A percentile compares a stretch with the other conserved stretches of the same genome.
Conservation (phyloP, 2,797 vertebrate species). For the Sardinella longiceps region DNA sequence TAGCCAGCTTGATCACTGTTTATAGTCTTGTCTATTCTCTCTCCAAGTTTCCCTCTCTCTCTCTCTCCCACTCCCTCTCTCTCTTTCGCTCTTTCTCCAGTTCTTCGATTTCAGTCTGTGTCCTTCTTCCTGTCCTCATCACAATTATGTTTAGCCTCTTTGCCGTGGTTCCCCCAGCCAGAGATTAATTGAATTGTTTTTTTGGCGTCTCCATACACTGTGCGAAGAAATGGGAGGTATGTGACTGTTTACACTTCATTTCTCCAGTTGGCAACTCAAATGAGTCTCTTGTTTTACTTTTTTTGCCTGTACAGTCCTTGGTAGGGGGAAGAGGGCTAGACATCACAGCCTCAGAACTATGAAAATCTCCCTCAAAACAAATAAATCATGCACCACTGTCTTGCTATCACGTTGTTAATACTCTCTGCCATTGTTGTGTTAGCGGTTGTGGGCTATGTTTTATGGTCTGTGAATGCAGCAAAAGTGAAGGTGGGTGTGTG, state of each 20-base stretch:
- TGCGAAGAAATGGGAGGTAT: slow-evolving; percentile 57
- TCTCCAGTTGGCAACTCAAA: slow-evolving; percentile 56
- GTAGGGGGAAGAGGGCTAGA: slow-evolving; percentile 44
- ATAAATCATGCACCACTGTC: slow-evolving; percentile 36
- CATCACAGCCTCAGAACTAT: slow-evolving; percentile 40
- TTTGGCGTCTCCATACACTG: slow-evolving; percentile 55
- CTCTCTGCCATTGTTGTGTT: slow-evolving; percentile 35
- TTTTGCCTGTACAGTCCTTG: slow-evolving; percentile 42
- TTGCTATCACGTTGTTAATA: background rate
- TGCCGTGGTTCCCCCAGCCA: slow-evolving; percentile 47
- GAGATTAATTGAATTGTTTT: slow-evolving; percentile 67
- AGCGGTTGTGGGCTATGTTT: slow-evolving; percentile 9
- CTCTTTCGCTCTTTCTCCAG: slow-evolving; percentile 35
- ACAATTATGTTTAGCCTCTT: slow-evolving; percentile 51
- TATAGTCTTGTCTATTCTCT: background rate
- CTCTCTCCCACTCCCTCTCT: background rate
- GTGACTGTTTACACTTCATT: slow-evolving; percentile 60
- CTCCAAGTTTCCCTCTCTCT: background rate
- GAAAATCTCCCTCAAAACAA: slow-evolving; percentile 35
- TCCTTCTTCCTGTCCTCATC: slow-evolving; percentile 9
- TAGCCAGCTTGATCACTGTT: background rate
- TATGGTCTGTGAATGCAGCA: slow-evolving; percentile 27
- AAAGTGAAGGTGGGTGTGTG: slow-evolving; percentile 27
- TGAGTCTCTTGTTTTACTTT: slow-evolving; percentile 55
- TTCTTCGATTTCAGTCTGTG: background rate